Base-by-base conservation (phyloP, 2,797 vertebrate species). In the Gallirallus australis region DNA sequence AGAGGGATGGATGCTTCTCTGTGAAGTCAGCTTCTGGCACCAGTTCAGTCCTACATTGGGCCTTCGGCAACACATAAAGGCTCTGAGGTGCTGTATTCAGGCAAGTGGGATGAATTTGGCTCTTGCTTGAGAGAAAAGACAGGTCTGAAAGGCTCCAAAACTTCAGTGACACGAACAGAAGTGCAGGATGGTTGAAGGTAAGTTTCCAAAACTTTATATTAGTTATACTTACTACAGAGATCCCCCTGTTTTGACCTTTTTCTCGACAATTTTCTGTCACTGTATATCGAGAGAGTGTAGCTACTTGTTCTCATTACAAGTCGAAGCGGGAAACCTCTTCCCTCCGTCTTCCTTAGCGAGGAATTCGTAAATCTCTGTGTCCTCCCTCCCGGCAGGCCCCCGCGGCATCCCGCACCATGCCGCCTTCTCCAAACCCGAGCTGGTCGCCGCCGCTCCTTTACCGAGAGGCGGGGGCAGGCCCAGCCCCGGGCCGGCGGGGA, bases 141-240 rank as follows among this genome's bases (percentile, higher is more conserved):
- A 0, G 27, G 18, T 28, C 28, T 42, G 64, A 35, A 33, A 35
- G 31, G 24, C 53, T 15, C 21, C 33, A 25, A 25, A 50, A 12
- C 42, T 8, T 10, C 31, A 6, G 35, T 4, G 8, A 24, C 24
- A 18, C 0, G 9, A 20, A 11, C 31, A 2, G 4, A 1, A 18
- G 54, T 37, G 33, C 66, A 27, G 40, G 15, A 65, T 6, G n/a
- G 37, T 31, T 48, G 78, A 28, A 52, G 66, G 33, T 8, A 11
- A 73, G 31, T 24, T 60, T 45, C 50, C 59, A 25, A 45, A 48
- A 31, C 37, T 37, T 42, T 11, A 60, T 8, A 3, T 15, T 45
- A 39, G n/a, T 76, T 39, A 21, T 1, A 2, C 27, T 15, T 15
- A 0, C 56, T 25, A 2, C 4, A 21, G 18, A 60, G 8, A 35